A percentile compares a stretch with the other conserved stretches of the same genome.
These are phyloP conservation scores for Apodemus speciosus DNA, from an alignment of 2,113 vertebrate species.

Conservation along the genomic window DNA sequence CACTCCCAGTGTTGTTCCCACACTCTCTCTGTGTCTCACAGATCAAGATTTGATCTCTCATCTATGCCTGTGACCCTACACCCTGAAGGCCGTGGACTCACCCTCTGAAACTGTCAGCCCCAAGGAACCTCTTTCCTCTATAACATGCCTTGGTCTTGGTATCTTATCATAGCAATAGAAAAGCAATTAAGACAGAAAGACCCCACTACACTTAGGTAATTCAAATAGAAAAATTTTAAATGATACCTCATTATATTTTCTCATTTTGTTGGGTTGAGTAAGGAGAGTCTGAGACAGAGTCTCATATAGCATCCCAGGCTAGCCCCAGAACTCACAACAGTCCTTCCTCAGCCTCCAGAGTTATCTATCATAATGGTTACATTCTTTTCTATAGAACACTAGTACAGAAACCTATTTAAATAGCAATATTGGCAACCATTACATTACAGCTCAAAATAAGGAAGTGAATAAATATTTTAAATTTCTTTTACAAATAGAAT, in stretches of 20 bases:
- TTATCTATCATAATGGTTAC: neutral
- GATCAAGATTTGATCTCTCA: neutral
- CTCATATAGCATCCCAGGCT: neutral
- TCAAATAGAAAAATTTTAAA: neutral
- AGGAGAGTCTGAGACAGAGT: neutral
- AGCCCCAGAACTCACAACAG: neutral
- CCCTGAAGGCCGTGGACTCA: neutral
- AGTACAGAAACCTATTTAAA: conserved; percentile 19
- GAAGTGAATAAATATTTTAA: neutral
- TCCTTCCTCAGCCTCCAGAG: neutral
- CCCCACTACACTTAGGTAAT: neutral
- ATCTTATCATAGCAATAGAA: neutral
- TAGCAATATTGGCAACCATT: neutral
- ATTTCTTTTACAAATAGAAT: neutral
- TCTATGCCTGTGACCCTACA: neutral
- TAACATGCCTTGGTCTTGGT: neutral
- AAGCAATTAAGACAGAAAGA: neutral
- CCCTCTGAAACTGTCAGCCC: neutral
- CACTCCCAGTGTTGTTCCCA: neutral
- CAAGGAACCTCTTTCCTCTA: neutral
- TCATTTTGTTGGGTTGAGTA: neutral
- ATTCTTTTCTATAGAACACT: neutral
- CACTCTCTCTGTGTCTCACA: too few relatives aligned
- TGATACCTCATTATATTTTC: neutral
- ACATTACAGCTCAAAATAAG: neutral